These are phyloP conservation scores for Lepeophtheirus nordmannii DNA, from an alignment of 2,888 invertebrate species.

Conservation along the genomic window DNA sequence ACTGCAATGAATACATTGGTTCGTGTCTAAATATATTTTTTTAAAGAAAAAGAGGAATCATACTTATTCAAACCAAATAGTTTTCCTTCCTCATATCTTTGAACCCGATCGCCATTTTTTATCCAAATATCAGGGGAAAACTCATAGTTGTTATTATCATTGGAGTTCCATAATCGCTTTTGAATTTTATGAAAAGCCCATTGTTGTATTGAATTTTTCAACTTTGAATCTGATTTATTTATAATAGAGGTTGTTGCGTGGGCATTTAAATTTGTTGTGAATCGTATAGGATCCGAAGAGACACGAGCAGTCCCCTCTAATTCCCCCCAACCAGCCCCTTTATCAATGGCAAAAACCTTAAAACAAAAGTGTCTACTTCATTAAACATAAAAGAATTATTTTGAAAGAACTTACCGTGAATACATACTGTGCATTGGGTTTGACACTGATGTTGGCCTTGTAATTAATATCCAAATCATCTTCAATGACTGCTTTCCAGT, in stretches of 20 bases:
- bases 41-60: not conserved
- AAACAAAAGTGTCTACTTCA: not conserved
- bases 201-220: not conserved
- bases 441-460: constrained; percentile 8
- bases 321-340: constrained; percentile 17
- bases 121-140: not conserved
- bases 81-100: not conserved
- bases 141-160: not conserved
- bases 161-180: not conserved
- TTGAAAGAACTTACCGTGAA: constrained; percentile 2
- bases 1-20: no score
- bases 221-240: not conserved
- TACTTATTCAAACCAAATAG: not conserved
- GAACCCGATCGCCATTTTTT: not conserved
- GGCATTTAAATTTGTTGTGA: not conserved
- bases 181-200: not conserved
- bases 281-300: not conserved
- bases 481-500: not conserved
- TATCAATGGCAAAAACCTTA: constrained; percentile 12
- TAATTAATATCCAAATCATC: not conserved
- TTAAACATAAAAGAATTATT: no score
- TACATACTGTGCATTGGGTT: not conserved
- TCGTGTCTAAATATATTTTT: no score
- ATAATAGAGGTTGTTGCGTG: not conserved
- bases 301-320: constrained; percentile 7